Evolutionary conservation across 35 echinoderm and acorn worm species (phyloP).

Genomic region (Hemicentrotus pulcherrimus): DNA sequence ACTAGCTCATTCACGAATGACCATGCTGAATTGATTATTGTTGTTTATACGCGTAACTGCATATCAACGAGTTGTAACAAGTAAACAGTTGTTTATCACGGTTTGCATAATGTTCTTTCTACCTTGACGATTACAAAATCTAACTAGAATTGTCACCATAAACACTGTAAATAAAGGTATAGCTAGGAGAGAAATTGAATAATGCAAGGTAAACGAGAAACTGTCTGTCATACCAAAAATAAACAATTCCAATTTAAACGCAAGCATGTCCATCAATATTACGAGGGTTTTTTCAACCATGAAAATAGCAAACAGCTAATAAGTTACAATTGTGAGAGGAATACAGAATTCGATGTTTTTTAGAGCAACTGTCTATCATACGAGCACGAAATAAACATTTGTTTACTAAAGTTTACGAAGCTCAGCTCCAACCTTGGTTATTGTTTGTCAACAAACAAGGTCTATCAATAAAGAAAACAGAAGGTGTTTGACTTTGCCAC

Average conservation of each 20-base stretch:
- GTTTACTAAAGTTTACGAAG: neutral
- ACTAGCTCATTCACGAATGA: neutral
- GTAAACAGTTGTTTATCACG: neutral
- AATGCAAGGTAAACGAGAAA: no score
- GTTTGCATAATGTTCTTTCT: neutral
- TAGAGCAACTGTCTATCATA: neutral
- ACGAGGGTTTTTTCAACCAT: neutral
- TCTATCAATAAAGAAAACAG: neutral
- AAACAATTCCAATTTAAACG: no score
- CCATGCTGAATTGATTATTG: neutral
- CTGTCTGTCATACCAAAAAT: no score
- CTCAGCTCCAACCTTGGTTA: neutral
- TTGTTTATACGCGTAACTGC: neutral
- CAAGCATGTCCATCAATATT: no score
- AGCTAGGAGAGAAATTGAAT: no score
- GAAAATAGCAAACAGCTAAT: neutral
- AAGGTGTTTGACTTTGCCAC: neutral
- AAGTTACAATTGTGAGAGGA: no score
- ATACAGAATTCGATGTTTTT: neutral
- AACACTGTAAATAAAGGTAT: no score
- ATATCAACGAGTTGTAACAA: neutral
- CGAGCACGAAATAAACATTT: neutral
- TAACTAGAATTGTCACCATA: no score
- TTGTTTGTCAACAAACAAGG: neutral
- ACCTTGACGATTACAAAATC: neutral